Percentiles rank a stretch among this genome's conserved stretches.
phyloP scores from a whole-genome alignment of 1,140 invertebrate species.

The Eriocheir sinensis region DNA sequence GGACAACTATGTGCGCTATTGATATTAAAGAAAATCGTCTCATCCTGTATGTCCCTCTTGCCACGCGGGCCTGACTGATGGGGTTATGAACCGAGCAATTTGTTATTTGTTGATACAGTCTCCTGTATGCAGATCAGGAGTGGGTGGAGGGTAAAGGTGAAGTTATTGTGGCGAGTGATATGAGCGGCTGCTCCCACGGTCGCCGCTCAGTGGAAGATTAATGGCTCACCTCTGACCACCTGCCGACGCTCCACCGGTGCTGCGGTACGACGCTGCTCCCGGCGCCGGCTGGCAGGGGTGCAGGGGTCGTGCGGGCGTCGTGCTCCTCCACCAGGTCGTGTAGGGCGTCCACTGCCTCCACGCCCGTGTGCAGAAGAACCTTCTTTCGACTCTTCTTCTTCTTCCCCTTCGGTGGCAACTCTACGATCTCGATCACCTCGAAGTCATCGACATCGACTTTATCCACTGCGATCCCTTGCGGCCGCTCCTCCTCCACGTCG shows the following conservation, averaged over 20 bases:
- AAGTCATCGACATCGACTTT: slow-evolving; percentile 60
- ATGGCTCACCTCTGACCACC: slow-evolving; percentile 79
- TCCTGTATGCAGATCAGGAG: background rate
- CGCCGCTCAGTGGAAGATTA: background rate
- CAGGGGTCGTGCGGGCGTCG: slow-evolving; percentile 51
- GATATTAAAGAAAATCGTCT: too few species aligned
- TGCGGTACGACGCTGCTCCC: slow-evolving; percentile 37
- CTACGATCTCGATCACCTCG: slow-evolving; percentile 68
- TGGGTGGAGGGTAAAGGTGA: background rate
- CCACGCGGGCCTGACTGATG: too few species aligned
- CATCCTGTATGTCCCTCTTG: background rate
- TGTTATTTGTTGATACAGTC: background rate
- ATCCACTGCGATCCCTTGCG: slow-evolving; percentile 53
- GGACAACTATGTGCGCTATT: too few species aligned
- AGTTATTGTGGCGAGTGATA: slow-evolving; percentile 1
- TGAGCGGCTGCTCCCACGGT: background rate
- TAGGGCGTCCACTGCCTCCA: slow-evolving; percentile 75
- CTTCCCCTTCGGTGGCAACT: slow-evolving; percentile 59
- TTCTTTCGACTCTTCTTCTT: slow-evolving; percentile 72
- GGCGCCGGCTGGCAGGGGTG: background rate
- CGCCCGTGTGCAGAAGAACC: slow-evolving; percentile 78
- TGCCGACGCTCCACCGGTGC: slow-evolving; percentile 78
- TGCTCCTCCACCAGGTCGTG: slow-evolving; percentile 69
- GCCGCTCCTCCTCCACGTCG: slow-evolving; percentile 44
- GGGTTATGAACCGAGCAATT: background rate